Evolutionary conservation across 2,888 invertebrate genomes (phyloP).

Genomic region (Drosophila hamatofila): DNA sequence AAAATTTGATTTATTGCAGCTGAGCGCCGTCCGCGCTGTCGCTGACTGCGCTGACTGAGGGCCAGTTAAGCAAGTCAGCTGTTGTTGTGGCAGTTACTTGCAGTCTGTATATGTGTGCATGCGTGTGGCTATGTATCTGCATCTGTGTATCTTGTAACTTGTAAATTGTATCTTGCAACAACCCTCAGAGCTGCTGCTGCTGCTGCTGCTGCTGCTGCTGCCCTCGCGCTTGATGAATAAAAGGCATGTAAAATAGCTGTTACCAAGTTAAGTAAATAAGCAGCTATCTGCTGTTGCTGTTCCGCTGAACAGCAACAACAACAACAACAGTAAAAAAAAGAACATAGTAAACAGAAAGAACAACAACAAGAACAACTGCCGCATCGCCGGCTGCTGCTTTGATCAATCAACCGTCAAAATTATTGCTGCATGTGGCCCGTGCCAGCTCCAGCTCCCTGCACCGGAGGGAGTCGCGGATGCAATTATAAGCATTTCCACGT

Average conservation of each 20-base stretch:
- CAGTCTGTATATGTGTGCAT: constrained; percentile 13
- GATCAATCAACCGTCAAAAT: constrained; percentile 82
- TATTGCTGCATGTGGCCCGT: constrained; percentile 69
- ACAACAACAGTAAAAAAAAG: constrained; percentile 15
- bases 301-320: constrained; percentile 41
- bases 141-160: constrained; percentile 31
- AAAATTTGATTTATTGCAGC: constrained; percentile 75
- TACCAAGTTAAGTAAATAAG: constrained; percentile 53
- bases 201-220: background rate
- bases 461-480: constrained; percentile 66
- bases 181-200: constrained; percentile 20
- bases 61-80: constrained; percentile 53
- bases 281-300: constrained; percentile 29
- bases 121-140: background rate
- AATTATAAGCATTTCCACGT: constrained; percentile 80
- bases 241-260: constrained; percentile 61
- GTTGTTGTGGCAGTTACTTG: constrained; percentile 37
- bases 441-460: constrained; percentile 41
- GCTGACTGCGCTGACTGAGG: constrained; percentile 5
- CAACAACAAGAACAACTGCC: constrained; percentile 31
- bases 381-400: constrained; percentile 68
- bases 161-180: constrained; percentile 29
- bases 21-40: constrained; percentile 23
- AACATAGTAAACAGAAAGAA: constrained; percentile 16
- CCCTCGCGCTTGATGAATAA: constrained; percentile 21